phyloP scores from a whole-genome alignment of 2,888 invertebrate genomes.

The Pandemis corylana region DNA sequence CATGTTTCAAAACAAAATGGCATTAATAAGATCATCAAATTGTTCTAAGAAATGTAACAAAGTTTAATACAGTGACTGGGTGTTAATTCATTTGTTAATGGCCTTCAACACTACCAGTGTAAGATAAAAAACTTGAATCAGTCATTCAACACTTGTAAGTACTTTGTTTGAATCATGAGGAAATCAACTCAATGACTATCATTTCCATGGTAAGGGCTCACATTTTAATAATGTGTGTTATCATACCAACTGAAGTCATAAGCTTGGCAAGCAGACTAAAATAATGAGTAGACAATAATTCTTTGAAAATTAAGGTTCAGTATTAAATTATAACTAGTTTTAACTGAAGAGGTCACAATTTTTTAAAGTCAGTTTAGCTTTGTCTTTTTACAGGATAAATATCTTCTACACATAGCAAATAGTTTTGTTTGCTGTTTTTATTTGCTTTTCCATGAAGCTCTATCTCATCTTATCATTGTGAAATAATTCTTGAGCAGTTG shows the following conservation, averaged over 20 bases:
- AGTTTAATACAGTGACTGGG: background rate
- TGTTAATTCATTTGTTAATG: background rate
- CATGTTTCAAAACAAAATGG: background rate
- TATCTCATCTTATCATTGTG: slow-evolving; percentile 6
- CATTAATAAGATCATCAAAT: background rate
- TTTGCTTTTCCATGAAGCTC: background rate
- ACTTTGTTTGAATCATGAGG: background rate
- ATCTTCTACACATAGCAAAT: background rate
- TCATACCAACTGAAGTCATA: background rate
- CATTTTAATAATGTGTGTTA: background rate
- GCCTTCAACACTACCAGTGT: background rate
- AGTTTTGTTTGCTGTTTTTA: background rate
- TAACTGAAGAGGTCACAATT: too few relatives aligned
- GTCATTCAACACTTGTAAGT: too few relatives aligned
- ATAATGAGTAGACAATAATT: background rate
- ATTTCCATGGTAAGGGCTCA: background rate
- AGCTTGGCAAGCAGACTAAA: background rate
- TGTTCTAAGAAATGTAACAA: background rate
- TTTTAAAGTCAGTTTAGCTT: too few relatives aligned
- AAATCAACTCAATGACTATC: background rate
- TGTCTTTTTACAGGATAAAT: background rate
- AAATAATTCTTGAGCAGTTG: background rate
- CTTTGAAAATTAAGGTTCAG: too few relatives aligned
- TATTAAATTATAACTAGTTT: too few relatives aligned
- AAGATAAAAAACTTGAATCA: background rate